Percentiles rank a stretch among this genome's conserved stretches.
phyloP scores from a whole-genome alignment of 2,797 vertebrate genomes.

The Tinamus major region DNA sequence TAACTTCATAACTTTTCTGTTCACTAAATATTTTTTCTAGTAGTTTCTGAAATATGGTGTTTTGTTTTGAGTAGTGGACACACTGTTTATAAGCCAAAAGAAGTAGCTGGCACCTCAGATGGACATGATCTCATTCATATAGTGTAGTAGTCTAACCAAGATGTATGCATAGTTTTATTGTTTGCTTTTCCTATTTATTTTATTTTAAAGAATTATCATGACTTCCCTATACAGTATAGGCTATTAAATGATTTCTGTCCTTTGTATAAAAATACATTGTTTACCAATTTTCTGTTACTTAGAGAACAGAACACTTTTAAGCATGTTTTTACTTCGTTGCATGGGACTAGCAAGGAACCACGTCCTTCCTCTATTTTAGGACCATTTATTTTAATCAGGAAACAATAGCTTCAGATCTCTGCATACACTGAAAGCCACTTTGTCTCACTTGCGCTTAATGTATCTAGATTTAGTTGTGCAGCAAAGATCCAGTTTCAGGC shows the following conservation, averaged over 20 bases:
- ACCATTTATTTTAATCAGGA: slow-evolving; percentile 45
- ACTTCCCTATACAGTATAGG: not conserved
- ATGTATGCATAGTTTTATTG: not conserved
- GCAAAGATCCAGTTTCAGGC: not conserved
- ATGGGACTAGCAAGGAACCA: slow-evolving; percentile 20
- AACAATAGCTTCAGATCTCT: slow-evolving; percentile 9
- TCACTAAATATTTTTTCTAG: slow-evolving; percentile 22
- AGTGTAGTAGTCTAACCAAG: not conserved
- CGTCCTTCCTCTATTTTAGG: not conserved
- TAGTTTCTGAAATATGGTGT: slow-evolving; percentile 28
- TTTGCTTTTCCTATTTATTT: not conserved
- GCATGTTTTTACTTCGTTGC: slow-evolving; percentile 22
- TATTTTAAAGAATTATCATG: not conserved
- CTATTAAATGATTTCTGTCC: slow-evolving; percentile 1
- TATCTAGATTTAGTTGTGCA: not conserved
- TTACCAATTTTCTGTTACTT: slow-evolving; percentile 39
- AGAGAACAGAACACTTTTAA: slow-evolving; percentile 21
- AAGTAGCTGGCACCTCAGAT: not conserved
- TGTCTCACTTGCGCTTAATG: not conserved
- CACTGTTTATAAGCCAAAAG: not conserved
- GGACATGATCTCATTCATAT: not conserved
- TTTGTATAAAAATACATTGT: slow-evolving; percentile 39
- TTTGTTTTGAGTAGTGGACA: not conserved
- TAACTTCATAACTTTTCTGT: slow-evolving; percentile 34
- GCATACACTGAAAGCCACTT: not conserved